Base-by-base conservation (phyloP, 2,888 invertebrate species). In the Conus canariensis region DNA sequence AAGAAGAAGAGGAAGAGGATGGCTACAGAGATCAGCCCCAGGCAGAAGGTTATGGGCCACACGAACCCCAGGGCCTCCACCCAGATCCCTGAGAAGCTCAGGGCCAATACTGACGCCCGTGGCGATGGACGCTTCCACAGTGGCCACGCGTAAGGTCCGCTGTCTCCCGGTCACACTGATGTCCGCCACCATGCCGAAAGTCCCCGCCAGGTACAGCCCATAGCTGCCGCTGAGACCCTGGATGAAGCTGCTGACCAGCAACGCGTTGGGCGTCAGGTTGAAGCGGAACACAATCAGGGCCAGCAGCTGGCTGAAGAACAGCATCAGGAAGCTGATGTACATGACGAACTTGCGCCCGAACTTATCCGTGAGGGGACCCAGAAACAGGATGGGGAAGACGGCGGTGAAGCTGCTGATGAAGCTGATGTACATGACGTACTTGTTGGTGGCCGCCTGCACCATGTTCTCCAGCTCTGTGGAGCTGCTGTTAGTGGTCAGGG, bases 181-280 rank as follows among this genome's bases (percentile, higher is more conserved):
- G 89, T 93, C 93, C 2, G 93, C 92, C 22, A 91, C 90, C 87
- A 92, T 90, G 14, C 91, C 90, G 87, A 93, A 92, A 4, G 83
- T 74, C 9, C 91, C 91, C 70, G 92, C 91, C 16, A 92, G 74
- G 80, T 90, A 80, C 3, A 90, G 89, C 16, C 91, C 92, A 88
- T 90, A 92, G 70, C 89, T 88, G 10, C 93, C 93, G 19, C 91
- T 89, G 14, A 92, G 45, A 14, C 93, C 93, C 56, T 90, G 90
- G n/a, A 91, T 74, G n/a, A 87, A 74, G 83, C 91, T 90, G 30
- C 91, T 91, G 25, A 92, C 60, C 64, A 86, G 90, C 10, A 93
- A 70, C 58, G 90, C 64, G 7, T 90, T 25, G 8, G 91, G 64
- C 3, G 90, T 85, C 25, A 91, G 83, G n/a, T 87, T 87, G 22